These are phyloP conservation scores for Mycalesis mineus DNA, from an alignment of 2,888 invertebrate genomes.

Conservation along the genomic window DNA sequence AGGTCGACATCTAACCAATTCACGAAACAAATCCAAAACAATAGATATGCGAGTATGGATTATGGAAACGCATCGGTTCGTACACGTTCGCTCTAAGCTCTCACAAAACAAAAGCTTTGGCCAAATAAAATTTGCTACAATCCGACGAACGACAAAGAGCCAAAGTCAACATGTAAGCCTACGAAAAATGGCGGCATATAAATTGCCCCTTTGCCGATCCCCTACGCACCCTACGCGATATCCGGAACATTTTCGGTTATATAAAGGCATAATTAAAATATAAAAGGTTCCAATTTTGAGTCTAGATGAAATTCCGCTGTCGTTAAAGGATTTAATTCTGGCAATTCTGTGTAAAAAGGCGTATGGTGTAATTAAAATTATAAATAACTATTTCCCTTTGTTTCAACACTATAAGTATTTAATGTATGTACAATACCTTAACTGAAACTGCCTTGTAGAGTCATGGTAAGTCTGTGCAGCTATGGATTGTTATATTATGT, in stretches of 20 bases:
- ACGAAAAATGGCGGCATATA: slow-evolving; percentile 11
- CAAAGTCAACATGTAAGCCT: slow-evolving; percentile 6
- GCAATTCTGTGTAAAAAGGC: not conserved
- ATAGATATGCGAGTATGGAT: not conserved
- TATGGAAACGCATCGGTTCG: not conserved
- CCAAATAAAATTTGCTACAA: slow-evolving; percentile 8
- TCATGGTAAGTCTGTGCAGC: too few species aligned
- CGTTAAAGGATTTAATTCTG: not conserved
- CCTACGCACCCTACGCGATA: not conserved
- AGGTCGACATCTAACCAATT: too few species aligned
- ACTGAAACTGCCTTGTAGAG: too few species aligned
- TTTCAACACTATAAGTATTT: too few species aligned
- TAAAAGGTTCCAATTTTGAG: slow-evolving; percentile 1
- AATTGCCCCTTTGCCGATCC: slow-evolving; percentile 4
- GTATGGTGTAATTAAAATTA: too few species aligned
- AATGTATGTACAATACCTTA: too few species aligned
- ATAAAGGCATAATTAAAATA: slow-evolving; percentile 8
- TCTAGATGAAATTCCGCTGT: not conserved
- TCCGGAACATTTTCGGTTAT: not conserved
- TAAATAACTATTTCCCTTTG: too few species aligned
- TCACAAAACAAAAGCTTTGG: slow-evolving; percentile 6
- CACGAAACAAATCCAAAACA: too few species aligned
- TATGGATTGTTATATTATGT: too few species aligned
- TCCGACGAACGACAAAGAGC: not conserved
- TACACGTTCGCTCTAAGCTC: not conserved